These are phyloP conservation scores for Meta bourneti DNA, from an alignment of 2,888 invertebrate genomes.

Conservation along the genomic window DNA sequence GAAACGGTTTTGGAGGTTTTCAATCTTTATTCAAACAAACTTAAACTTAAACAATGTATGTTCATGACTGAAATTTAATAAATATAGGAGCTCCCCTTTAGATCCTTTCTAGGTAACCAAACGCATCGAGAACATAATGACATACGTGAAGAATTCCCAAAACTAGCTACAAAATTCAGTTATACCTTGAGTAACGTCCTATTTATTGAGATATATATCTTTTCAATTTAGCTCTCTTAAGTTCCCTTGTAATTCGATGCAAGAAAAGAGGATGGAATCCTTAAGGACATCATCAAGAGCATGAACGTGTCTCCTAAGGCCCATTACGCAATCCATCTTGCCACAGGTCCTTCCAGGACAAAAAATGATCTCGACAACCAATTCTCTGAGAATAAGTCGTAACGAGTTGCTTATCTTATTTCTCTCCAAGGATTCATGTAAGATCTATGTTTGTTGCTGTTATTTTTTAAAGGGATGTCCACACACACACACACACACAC, in stretches of 20 bases:
- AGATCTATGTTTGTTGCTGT: not conserved
- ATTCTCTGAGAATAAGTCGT: not conserved
- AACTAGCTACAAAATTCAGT: not conserved
- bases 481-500: too few species aligned
- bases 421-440: not conserved
- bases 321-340: constrained; percentile 53
- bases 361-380: not conserved
- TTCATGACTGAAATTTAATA: not conserved
- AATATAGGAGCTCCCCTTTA: too few species aligned
- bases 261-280: not conserved
- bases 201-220: constrained; percentile 8
- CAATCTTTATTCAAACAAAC: too few species aligned
- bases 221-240: not conserved
- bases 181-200: not conserved
- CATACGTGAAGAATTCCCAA: too few species aligned
- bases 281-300: constrained; percentile 49
- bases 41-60: too few species aligned
- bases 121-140: too few species aligned
- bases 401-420: not conserved
- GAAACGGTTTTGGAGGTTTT: too few species aligned
- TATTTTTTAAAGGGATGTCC: too few species aligned
- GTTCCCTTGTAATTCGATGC: not conserved
- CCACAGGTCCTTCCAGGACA: not conserved
- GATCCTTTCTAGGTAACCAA: too few species aligned
- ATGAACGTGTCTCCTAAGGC: not conserved